Conservation (phyloP, 2,888 invertebrate species). For the Philhelius pedissequus region DNA sequence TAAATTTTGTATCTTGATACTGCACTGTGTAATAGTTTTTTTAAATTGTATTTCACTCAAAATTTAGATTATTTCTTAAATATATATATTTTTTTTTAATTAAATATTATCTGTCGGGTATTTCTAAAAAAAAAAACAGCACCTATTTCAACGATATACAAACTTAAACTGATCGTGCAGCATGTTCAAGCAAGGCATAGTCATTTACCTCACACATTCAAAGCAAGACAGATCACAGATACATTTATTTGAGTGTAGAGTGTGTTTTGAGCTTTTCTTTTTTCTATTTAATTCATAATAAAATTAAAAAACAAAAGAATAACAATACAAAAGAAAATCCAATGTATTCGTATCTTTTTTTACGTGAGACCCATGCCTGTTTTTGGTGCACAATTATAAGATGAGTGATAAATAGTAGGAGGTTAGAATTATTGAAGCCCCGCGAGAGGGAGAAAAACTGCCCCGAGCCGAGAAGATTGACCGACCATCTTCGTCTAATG, state of each 20-base stretch:
- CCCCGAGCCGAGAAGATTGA: neutral
- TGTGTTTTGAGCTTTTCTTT: conserved; percentile 10
- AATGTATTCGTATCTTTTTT: neutral
- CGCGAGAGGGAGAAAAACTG: neutral
- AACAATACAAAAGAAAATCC: neutral
- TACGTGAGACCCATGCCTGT: neutral
- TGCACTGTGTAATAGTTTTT: conserved; percentile 44
- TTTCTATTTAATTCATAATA: conserved; percentile 25
- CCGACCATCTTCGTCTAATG: neutral
- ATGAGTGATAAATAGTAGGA: neutral
- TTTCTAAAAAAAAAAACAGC: conserved; percentile 24
- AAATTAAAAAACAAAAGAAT: conserved; percentile 11
- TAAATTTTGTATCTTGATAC: conserved; percentile 54
- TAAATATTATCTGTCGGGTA: neutral
- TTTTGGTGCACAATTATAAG: neutral
- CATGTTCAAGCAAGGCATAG: conserved; percentile 31
- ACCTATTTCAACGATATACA: conserved; percentile 60
- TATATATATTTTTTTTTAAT: neutral
- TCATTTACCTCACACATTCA: conserved; percentile 19
- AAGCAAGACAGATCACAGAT: neutral
- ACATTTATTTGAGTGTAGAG: neutral
- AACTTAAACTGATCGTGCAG: conserved; percentile 63
- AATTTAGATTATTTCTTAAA: neutral
- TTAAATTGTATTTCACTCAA: conserved; percentile 17
- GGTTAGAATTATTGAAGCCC: neutral